These are phyloP conservation scores for Cygnus buccinator DNA, from an alignment of 2,113 vertebrate genomes.

Conservation along the genomic window DNA sequence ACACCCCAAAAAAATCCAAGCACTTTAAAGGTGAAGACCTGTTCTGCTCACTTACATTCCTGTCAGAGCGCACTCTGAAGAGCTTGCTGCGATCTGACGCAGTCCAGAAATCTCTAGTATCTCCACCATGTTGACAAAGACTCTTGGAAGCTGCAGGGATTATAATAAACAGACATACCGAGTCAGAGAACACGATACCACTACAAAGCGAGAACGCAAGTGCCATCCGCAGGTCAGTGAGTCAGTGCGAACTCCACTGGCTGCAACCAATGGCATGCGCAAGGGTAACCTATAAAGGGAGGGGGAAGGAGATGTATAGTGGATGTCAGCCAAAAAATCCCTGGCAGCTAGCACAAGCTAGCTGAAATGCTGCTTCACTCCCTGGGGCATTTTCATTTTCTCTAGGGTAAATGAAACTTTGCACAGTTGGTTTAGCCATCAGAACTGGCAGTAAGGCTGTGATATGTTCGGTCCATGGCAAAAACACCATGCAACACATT, in stretches of 20 bases:
- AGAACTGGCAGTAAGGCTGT: background rate
- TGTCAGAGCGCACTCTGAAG: constrained; percentile 69
- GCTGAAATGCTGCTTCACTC: background rate
- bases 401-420: background rate
- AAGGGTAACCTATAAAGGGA: background rate
- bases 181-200: constrained; percentile 41
- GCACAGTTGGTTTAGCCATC: background rate
- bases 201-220: constrained; percentile 24
- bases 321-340: constrained; percentile 16
- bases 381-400: background rate
- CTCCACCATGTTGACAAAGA: constrained; percentile 86
- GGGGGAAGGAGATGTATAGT: background rate
- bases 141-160: constrained; percentile 85
- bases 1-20: background rate
- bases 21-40: background rate
- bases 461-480: background rate
- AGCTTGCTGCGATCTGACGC: constrained; percentile 75
- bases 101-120: constrained; percentile 84
- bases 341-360: background rate
- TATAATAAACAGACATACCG: constrained; percentile 27
- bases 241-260: background rate
- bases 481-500: background rate
- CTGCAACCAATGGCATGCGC: background rate
- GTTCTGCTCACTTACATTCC: constrained; percentile 75
- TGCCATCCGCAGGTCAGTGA: background rate